Evolutionary conservation across 2,888 invertebrate genomes (phyloP), one percentile per base, ranked within the genome.

Genomic region (Polia nebulosa): DNA sequence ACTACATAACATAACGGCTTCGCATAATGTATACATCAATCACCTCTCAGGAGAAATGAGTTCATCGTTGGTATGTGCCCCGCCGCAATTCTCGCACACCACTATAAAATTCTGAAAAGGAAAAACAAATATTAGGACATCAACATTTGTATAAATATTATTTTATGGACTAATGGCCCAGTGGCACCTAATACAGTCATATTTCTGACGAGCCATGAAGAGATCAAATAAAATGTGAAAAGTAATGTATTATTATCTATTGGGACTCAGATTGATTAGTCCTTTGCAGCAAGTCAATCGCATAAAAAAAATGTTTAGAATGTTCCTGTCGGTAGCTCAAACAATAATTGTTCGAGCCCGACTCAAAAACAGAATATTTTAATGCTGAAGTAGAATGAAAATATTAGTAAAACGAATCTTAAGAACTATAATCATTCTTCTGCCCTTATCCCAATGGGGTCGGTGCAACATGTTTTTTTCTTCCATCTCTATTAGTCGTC

Each of bases 31-130:
- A n/a, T n/a, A n/a, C n/a, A n/a, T n/a, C n/a, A n/a, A n/a, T n/a
- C n/a, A n/a, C n/a, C n/a, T n/a, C n/a, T n/a, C n/a, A n/a, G n/a
- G n/a, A n/a, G n/a, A n/a, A n/a, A n/a, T n/a, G n/a, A n/a, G n/a
- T n/a, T n/a, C n/a, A n/a, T n/a, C n/a, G n/a, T n/a, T n/a, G n/a
- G n/a, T n/a, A n/a, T n/a, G n/a, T n/a, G n/a, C n/a, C n/a, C 88
- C 87, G 20, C 76, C 61, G 76, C 92, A 91, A 57, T 84, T 85
- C 64, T 91, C 88, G 69, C 93, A 92, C n/a, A 90, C 52, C 41
- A 93, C 83, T 59, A 90, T 85, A 74, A 92, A 93, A 70, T 90
- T 90, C 92, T 93, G 89, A 44, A 90, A 90, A 80, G 55, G 69
- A 47, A 64, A 75, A 75, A 64, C 39, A 61, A 63, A 59, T 47